Base-by-base conservation (phyloP, 23 tunicate genomes). In the Diplosoma virens region DNA sequence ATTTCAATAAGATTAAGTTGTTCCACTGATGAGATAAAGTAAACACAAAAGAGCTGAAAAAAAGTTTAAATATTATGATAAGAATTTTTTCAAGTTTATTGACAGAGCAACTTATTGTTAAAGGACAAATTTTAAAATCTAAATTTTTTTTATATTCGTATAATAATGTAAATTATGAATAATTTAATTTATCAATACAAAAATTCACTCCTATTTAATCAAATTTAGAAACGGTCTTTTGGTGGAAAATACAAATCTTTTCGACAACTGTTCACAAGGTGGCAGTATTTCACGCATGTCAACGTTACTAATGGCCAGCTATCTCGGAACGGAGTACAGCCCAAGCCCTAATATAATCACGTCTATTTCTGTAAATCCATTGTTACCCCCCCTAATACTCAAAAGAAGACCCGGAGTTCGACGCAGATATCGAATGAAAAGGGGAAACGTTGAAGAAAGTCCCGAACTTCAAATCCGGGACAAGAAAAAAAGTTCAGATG, bases 291-390 rank as follows among this genome's bases (percentile, higher is more conserved):
- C 81, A 9, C 87, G 87, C 34, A 59, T 54, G 37, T 82, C 87
- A 6, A 77, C 80, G 20, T 16, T 82, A 47, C 61, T 82, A 25
- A 84, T 84, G 89, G 82, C 89, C 1, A 67, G 67, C 22, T 84
- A 84, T 41, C 61, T 84, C 1, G 89, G 81, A 14, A 35, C 68
- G 60, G 82, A 71, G 7, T 37, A 78, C 4, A 48, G 33, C 35
- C 82, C 78, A 0, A n/a, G 20, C 16, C 78, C 89, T 0, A 84
- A 67, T 66, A 27, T 76, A 21, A 68, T 84, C 37, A 77, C 82
- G 1, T 84, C 89, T 36, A 66, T 84, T 25, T 28, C 47, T 27
- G 89, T 77, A 47, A 66, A 55, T 16, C 89, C 80, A 18, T 54
- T 84, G 17, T 71, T 84, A 1, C 89, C 89, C 33, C 82, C 82